phyloP scores from a whole-genome alignment of 2,113 vertebrate species.

The Rhinopithecus roxellana region DNA sequence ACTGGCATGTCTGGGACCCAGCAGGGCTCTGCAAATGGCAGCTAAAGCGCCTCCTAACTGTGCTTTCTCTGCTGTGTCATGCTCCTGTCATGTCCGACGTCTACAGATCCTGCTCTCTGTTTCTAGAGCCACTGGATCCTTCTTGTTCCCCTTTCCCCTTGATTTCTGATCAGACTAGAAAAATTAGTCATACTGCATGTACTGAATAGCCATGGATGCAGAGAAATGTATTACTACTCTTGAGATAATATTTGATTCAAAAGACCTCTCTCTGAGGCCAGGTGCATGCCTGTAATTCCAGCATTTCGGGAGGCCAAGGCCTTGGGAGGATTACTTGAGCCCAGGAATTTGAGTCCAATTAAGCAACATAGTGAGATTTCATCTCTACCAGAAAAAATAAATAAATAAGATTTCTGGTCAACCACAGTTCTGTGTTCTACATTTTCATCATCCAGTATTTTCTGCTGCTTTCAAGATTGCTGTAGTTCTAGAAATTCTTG shows the following conservation, averaged over 20 bases:
- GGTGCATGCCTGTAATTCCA: too few species aligned
- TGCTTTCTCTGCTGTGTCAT: too few species aligned
- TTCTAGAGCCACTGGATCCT: background rate
- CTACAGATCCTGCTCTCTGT: background rate
- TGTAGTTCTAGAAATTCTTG: background rate
- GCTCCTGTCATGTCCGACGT: rapidly evolving
- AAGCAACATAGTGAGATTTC: too few species aligned
- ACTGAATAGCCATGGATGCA: background rate
- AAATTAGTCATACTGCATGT: background rate
- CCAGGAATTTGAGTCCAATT: too few species aligned
- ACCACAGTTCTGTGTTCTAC: background rate
- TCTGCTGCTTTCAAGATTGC: background rate
- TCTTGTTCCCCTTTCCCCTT: background rate
- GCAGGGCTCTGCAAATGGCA: background rate
- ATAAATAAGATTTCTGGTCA: background rate
- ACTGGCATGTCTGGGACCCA: background rate
- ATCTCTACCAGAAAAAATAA: too few species aligned
- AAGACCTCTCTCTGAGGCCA: background rate
- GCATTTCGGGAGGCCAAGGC: too few species aligned
- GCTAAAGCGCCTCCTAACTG: background rate
- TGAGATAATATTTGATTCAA: background rate
- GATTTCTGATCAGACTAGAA: background rate
- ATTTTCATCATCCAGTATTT: background rate
- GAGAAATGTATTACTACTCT: background rate
- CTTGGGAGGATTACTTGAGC: too few species aligned